Evolutionary conservation across 2,888 invertebrate genomes (phyloP).

Genomic region (Geotrupes spiniger): DNA sequence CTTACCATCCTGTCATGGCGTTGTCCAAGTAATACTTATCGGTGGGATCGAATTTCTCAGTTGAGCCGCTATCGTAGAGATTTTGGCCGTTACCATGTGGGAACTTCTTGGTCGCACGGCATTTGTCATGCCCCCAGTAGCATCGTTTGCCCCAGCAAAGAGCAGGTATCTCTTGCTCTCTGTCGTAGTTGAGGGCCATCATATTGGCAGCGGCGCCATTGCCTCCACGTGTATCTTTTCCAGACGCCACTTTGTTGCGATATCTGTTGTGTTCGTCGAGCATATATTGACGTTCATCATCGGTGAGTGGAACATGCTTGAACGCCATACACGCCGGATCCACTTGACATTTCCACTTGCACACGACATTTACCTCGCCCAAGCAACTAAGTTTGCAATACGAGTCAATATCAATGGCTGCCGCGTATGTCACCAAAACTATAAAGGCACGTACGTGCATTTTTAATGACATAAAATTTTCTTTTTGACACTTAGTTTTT

Average conservation of each 20-base stretch:
- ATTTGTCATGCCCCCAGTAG: conserved; percentile 2
- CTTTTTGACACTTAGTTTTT: no score
- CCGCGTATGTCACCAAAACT: no score
- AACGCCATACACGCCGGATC: no score
- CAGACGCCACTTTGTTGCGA: conserved; percentile 9
- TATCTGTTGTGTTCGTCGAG: conserved; percentile 4
- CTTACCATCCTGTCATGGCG: neutral
- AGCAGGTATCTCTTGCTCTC: conserved; percentile 8
- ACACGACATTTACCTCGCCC: no score
- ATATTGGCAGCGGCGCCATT: conserved; percentile 9
- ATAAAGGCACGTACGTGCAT: no score
- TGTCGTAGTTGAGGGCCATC: conserved; percentile 10
- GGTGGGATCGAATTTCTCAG: neutral
- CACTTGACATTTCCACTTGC: no score
- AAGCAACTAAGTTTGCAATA: no score
- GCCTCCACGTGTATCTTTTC: conserved; percentile 2
- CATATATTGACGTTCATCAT: neutral
- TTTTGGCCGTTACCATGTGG: conserved; percentile 11
- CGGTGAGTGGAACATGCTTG: no score
- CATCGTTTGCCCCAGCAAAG: conserved; percentile 12
- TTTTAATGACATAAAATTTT: no score
- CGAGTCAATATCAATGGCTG: no score
- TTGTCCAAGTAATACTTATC: neutral
- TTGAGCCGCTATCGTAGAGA: neutral
- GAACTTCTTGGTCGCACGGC: conserved; percentile 2